Evolutionary conservation across 2,888 invertebrate genomes (phyloP).

Genomic region (Notocelia uddmanniana): DNA sequence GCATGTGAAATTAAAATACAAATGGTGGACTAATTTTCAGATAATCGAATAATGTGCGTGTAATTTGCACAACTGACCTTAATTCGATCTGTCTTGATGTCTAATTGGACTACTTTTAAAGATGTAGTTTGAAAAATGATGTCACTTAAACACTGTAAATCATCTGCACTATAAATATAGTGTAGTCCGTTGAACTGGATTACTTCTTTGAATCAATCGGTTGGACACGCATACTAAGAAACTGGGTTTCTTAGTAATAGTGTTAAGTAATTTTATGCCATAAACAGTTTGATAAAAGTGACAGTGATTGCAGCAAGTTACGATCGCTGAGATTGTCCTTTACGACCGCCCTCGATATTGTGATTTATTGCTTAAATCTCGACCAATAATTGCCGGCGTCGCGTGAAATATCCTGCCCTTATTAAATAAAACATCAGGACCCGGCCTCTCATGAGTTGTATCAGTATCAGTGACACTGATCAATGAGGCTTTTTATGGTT

Average conservation of each 20-base stretch:
- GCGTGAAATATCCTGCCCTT: slow-evolving; percentile 9
- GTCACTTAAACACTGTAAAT: slow-evolving; percentile 17
- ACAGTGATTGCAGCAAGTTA: slow-evolving; percentile 57
- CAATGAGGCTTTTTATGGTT: too few relatives aligned
- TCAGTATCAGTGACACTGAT: too few relatives aligned
- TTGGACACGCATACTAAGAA: slow-evolving; percentile 1
- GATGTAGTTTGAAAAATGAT: slow-evolving; percentile 21
- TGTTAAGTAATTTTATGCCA: slow-evolving; percentile 34
- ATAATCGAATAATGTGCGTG: slow-evolving; percentile 22
- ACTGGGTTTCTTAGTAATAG: neutral
- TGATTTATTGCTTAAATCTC: slow-evolving; percentile 56
- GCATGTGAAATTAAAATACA: neutral
- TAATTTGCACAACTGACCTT: slow-evolving; percentile 24
- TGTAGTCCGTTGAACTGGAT: slow-evolving; percentile 11
- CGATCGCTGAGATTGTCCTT: slow-evolving; percentile 58
- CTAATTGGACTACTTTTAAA: slow-evolving; percentile 18
- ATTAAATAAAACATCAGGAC: slow-evolving; percentile 24
- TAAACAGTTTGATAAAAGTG: slow-evolving; percentile 53
- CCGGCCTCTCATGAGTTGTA: neutral
- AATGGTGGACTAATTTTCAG: slow-evolving; percentile 14
- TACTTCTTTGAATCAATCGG: slow-evolving; percentile 26
- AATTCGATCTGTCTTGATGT: slow-evolving; percentile 10
- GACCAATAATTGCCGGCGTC: slow-evolving; percentile 25
- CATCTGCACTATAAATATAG: slow-evolving; percentile 20
- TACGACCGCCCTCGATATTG: slow-evolving; percentile 59